Evolutionary conservation across 2,888 invertebrate genomes (phyloP), one percentile per base, ranked within the genome.

Genomic region (Drosophila antonietae): DNA sequence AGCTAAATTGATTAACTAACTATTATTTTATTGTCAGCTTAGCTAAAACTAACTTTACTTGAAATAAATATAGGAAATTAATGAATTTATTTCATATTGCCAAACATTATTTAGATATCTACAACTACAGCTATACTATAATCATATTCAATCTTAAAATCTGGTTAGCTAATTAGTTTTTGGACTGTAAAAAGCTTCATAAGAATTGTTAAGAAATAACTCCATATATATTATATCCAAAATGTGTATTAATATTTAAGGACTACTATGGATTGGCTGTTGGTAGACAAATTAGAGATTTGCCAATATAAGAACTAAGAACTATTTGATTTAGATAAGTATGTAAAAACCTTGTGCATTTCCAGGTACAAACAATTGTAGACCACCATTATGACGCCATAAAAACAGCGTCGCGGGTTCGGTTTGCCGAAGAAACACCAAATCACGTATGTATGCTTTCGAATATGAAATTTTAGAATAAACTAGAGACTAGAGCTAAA

Each of bases 291-390:
- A 20, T 10, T 33, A 43, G 31, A 49, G 9, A 51, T 20, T n/a
- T 44, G 63, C 15, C 3, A 75, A 56, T 20, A 51, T 46, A 39
- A 18, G 46, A 10, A n/a, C 23, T 49, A 44, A 51, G 51, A 53
- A 37, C 23, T 10, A 37, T 53, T 39, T 53, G 53, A 51, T 14
- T 31, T 53, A 39, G 53, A 56, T 62, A 52, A 57, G 64, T 61
- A 68, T 75, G 69, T 76, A 88, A 86, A 77, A 74, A 83, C 72
- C 72, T 86, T 73, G 67, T 83, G 80, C 81, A 88, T 68, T 87
- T 83, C 72, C 80, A 98, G 98, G 97, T 98, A 59, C 98, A 98
- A 94, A 96, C 97, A 59, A 98, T 98, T 89, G 96, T 98, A 75
- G 98, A 98, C 93, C 96, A 97, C 91, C 97, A 97, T 92, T 97